Percentiles rank a stretch among this genome's conserved stretches.
Conservation (phyloP, 2,888 invertebrate genomes). For the Microctonus aethiopoides region DNA sequence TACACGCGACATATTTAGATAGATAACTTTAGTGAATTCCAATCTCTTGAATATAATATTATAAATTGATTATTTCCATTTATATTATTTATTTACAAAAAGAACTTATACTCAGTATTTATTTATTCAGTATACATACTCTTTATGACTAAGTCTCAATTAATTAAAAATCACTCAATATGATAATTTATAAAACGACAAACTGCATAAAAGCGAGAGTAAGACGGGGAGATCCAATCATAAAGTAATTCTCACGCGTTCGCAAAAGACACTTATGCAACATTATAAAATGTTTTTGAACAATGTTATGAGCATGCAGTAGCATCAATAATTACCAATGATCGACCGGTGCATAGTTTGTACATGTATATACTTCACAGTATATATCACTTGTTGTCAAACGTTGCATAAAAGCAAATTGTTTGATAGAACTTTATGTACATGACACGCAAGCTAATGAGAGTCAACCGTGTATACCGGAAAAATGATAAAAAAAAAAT, state of each 20-base stretch:
- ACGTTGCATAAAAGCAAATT: conserved; percentile 21
- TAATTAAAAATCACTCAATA: background rate
- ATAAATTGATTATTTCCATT: too few species aligned
- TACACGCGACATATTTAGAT: background rate
- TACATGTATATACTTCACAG: background rate
- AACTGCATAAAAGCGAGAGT: background rate
- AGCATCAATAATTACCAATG: conserved; percentile 11
- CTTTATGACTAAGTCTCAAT: background rate
- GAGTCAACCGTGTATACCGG: background rate
- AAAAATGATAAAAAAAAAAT: conserved; percentile 13
- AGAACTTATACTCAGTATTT: background rate
- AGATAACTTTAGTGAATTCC: background rate
- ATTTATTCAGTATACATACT: background rate
- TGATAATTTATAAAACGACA: conserved; percentile 3
- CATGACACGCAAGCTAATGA: conserved; percentile 18
- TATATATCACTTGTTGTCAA: background rate
- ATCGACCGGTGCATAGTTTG: background rate
- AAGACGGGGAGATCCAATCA: background rate
- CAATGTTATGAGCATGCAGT: conserved; percentile 12
- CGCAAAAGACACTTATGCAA: conserved; percentile 4
- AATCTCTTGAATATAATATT: too few species aligned
- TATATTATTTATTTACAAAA: too few species aligned
- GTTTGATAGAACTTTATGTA: background rate
- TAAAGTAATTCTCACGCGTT: conserved; percentile 11
- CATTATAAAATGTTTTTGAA: conserved; percentile 2